Percentiles rank a stretch among this genome's conserved stretches.
Conservation (phyloP, 2,113 vertebrate genomes). For the Oncorhynchus keta region DNA sequence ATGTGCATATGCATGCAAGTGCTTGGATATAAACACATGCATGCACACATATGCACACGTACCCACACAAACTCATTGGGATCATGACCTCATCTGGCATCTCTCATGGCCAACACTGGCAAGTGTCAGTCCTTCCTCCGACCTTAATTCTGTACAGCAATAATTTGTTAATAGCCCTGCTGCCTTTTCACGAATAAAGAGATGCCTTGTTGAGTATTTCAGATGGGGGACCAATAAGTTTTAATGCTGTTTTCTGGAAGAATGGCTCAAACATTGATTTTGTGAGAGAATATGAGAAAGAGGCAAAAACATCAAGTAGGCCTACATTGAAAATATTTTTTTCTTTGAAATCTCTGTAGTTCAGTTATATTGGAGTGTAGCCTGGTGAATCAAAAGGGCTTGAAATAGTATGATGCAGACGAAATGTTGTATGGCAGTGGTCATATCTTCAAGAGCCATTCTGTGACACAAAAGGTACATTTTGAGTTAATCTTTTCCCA, state of each 20-base stretch:
- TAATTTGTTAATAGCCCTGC: constrained; percentile 45
- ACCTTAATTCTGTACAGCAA: constrained; percentile 28
- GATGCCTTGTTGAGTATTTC: not conserved
- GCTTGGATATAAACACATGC: not conserved
- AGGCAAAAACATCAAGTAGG: not conserved
- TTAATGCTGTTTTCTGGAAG: not conserved
- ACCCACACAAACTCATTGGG: not conserved
- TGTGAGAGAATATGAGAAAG: not conserved
- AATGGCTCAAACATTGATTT: not conserved
- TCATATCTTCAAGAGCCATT: not conserved
- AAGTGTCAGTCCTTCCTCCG: constrained; percentile 16
- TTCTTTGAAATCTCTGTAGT: not conserved
- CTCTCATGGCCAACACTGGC: constrained; percentile 37
- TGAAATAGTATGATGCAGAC: not conserved
- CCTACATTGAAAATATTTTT: not conserved
- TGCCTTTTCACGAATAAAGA: constrained; percentile 15
- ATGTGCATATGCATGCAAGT: not conserved
- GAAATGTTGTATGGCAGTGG: not conserved
- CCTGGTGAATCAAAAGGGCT: not conserved
- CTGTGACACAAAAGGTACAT: not conserved
- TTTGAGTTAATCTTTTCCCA: not conserved
- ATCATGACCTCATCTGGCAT: constrained; percentile 39
- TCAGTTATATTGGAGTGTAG: not conserved
- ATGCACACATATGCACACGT: constrained; percentile 10
- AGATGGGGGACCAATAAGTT: not conserved